A percentile compares a stretch with the other conserved stretches of the same genome.
Evolutionary conservation across 2,888 invertebrate genomes (phyloP).

Genomic region (Caenorhabditis angaria): DNA sequence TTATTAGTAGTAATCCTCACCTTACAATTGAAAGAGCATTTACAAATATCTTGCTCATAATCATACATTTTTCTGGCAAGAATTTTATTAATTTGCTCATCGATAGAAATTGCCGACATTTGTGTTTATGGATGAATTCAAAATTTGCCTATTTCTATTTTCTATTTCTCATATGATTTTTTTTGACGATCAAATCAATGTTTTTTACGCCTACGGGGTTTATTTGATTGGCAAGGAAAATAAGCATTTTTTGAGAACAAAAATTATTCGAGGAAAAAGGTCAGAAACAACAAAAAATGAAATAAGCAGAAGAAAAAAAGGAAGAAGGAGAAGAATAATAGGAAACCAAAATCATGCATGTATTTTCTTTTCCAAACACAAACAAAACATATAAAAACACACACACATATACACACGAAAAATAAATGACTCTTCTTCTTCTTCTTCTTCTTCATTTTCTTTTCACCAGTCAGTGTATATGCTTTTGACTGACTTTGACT

Average conservation of each 20-base stretch:
- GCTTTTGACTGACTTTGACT: constrained; percentile 2
- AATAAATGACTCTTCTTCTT: constrained; percentile 4
- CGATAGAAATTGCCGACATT: not conserved
- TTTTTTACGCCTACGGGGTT: no score
- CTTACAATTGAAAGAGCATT: not conserved
- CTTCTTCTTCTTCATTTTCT: no score
- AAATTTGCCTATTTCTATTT: no score
- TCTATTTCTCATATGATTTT: no score
- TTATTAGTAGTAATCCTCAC: not conserved
- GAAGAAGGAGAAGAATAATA: no score
- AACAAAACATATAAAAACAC: no score
- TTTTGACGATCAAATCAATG: no score
- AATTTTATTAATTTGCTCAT: not conserved
- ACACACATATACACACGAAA: not conserved
- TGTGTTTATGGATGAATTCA: no score
- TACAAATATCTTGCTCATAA: not conserved
- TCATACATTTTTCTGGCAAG: not conserved
- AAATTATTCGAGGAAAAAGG: not conserved
- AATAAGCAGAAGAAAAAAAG: not conserved
- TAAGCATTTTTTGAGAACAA: not conserved
- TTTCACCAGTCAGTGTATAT: not conserved
- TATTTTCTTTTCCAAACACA: not conserved
- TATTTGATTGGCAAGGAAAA: no score
- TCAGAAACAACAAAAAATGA: not conserved
- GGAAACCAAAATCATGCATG: not conserved